Base-by-base conservation (phyloP, 2,888 invertebrate genomes). In the Allygus modestus region DNA sequence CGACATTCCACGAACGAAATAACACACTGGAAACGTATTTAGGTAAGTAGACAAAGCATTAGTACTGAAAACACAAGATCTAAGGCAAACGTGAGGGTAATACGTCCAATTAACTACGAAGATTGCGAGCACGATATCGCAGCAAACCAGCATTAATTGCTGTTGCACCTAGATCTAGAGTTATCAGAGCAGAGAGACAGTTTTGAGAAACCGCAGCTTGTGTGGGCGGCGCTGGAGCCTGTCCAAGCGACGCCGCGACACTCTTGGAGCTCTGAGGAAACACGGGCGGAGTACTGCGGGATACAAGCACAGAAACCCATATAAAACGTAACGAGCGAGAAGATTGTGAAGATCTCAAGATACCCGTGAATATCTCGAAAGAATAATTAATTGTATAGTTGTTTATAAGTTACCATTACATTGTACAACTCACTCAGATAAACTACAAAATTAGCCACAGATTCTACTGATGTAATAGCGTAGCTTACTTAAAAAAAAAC, bases 21-120 rank as follows among this genome's bases (percentile, higher is more conserved):
- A 65, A 65, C 28, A 12, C 65, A 28, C 28, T 58, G 4, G n/a
- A n/a, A n/a, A n/a, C n/a, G 28, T 2, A 65, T 28, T 26, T 1
- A 65, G 65, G 28, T 65, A 65, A 65, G 65, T 65, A 28, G 28
- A 65, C 65, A 65, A 65, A 65, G 65, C 65, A 28, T 58, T 58
- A n/a, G n/a, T n/a, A 65, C 65, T 65, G 65, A 65, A 65, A 65
- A 65, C 65, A 65, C 65, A 12, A 65, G 65, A 65, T 65, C 65
- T 65, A 15, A 65, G 28, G 28, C 65, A 65, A 65, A 65, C 65
- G 65, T 65, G 31, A 28, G 15, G 28, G 65, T 65, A 65, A 65
- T 65, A 65, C 65, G 65, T 28, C 65, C 65, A 65, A 65, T 65
- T 65, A 65, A 65, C 65, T 15, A 15, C 31, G 12, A 28, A 26